Percentiles rank a stretch among this genome's conserved stretches.
Evolutionary conservation across 2,888 invertebrate species (phyloP).

Genomic region (Resseliella maxima): DNA sequence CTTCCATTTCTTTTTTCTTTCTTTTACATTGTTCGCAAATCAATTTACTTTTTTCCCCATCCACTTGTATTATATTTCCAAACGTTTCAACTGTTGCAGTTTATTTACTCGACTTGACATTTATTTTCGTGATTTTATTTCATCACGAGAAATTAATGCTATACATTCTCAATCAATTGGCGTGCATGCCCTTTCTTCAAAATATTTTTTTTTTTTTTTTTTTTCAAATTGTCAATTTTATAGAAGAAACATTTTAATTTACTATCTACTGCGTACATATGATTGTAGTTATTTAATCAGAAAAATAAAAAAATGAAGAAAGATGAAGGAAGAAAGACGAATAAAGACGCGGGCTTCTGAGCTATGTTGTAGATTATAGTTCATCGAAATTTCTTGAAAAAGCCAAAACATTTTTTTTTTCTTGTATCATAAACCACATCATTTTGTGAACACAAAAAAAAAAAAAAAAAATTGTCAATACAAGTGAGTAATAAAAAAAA

Average conservation of each 20-base stretch:
- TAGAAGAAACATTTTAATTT: background rate
- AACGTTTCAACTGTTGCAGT: background rate
- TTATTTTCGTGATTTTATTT: background rate
- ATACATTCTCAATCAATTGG: background rate
- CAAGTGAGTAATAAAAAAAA: background rate
- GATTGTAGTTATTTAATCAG: too few species aligned
- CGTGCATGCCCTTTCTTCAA: background rate
- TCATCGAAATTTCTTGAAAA: too few species aligned
- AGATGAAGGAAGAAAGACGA: too few species aligned
- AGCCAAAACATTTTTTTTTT: too few species aligned
- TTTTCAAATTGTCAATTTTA: background rate
- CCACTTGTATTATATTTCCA: background rate
- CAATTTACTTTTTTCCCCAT: background rate
- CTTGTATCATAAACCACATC: too few species aligned
- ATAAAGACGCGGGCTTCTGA: too few species aligned
- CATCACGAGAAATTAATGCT: background rate
- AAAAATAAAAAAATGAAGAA: too few species aligned
- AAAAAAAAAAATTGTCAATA: background rate
- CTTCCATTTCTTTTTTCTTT: background rate
- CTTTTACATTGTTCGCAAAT: background rate
- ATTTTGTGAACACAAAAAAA: too few species aligned
- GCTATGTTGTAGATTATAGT: too few species aligned
- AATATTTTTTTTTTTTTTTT: background rate
- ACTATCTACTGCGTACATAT: too few species aligned
- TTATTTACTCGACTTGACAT: constrained; percentile 7